phyloP scores from a whole-genome alignment of 2,888 invertebrate genomes.

The Athrips mouffetella region DNA sequence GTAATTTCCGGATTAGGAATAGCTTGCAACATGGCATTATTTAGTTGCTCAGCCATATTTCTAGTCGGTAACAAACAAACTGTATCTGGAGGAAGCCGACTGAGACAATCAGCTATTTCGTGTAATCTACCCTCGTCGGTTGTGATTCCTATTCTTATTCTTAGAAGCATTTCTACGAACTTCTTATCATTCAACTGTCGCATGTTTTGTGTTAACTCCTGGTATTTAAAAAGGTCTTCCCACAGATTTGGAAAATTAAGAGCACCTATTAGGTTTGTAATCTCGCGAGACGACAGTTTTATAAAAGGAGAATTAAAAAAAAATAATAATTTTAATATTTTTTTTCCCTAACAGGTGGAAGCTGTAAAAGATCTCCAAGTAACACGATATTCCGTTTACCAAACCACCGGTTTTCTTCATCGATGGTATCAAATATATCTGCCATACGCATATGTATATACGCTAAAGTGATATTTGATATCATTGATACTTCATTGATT shows the following conservation, averaged over 20 bases:
- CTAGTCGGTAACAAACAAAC: too few relatives aligned
- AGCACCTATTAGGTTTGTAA: conserved; percentile 28
- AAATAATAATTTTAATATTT: neutral
- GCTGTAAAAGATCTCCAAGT: conserved; percentile 40
- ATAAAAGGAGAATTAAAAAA: conserved; percentile 26
- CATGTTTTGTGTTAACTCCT: conserved; percentile 23
- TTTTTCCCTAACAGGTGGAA: conserved; percentile 35
- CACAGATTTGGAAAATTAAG: conserved; percentile 29
- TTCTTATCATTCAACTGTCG: conserved; percentile 22
- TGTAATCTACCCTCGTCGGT: too few relatives aligned
- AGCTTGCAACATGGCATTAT: too few relatives aligned
- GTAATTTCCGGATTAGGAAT: too few relatives aligned
- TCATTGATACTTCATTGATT: conserved; percentile 32
- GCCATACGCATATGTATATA: conserved; percentile 21
- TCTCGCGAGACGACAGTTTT: conserved; percentile 26
- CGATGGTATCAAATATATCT: conserved; percentile 35
- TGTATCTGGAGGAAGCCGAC: too few relatives aligned
- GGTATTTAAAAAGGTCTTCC: conserved; percentile 8
- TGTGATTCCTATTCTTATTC: conserved; percentile 28
- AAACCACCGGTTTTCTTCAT: conserved; percentile 36
- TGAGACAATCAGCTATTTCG: too few relatives aligned
- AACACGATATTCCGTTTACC: conserved; percentile 33
- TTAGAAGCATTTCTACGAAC: conserved; percentile 36
- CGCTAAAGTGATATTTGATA: conserved; percentile 28
- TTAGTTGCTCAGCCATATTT: too few relatives aligned